Evolutionary conservation across 2,113 vertebrate species (phyloP).

Genomic region (Corapipo altera): DNA sequence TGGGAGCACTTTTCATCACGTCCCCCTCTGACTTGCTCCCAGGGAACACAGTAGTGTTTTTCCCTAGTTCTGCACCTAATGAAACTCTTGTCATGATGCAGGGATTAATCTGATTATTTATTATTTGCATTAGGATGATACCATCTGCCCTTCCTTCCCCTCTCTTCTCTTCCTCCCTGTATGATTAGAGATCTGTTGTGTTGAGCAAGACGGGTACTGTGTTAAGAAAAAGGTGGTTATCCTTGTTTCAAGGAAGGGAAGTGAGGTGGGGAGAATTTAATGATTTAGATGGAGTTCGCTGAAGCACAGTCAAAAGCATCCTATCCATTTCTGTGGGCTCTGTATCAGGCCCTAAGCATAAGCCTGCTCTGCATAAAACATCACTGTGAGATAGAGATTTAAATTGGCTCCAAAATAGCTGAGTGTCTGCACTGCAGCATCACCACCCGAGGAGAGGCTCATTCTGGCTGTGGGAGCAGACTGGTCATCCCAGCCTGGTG

Average conservation of each 20-base stretch:
- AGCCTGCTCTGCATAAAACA: not conserved
- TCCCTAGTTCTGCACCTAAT: conserved; percentile 34
- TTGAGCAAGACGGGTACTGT: not conserved
- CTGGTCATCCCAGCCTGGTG: not conserved
- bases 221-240: not conserved
- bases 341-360: not conserved
- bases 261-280: not conserved
- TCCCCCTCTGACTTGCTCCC: not conserved
- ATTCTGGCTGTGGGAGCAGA: not conserved
- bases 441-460: not conserved
- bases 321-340: not conserved
- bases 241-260: not conserved
- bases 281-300: not conserved
- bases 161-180: not conserved
- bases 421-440: not conserved
- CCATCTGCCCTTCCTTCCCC: conserved; percentile 35
- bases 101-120: conserved; percentile 57
- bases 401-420: not conserved
- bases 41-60: not conserved
- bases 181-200: not conserved
- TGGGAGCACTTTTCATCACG: not conserved
- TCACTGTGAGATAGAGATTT: not conserved
- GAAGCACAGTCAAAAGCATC: not conserved
- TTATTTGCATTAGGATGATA: conserved; percentile 50
- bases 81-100: conserved; percentile 28